A percentile compares a stretch with the other conserved stretches of the same genome.
phyloP scores from a whole-genome alignment of 2,888 invertebrate genomes.

The Resseliella maxima region DNA sequence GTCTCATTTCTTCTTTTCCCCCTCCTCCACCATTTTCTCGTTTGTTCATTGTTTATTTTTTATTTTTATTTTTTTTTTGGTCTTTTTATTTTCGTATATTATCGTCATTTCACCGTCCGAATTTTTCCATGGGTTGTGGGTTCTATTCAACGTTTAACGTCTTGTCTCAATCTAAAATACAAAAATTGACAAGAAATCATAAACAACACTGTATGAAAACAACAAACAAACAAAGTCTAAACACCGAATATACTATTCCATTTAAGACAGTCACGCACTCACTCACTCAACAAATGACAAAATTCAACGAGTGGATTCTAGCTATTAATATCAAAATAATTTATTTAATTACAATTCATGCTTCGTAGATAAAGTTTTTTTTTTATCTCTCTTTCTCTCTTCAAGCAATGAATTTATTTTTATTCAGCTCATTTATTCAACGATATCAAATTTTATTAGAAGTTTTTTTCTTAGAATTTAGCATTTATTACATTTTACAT shows the following conservation, averaged over 20 bases:
- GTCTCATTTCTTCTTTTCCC: neutral
- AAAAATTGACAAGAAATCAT: neutral
- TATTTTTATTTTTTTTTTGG: neutral
- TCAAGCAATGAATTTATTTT: neutral
- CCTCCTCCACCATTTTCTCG: too few species aligned
- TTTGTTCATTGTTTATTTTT: too few species aligned
- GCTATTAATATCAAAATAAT: constrained; percentile 51
- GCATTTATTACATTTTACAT: too few species aligned
- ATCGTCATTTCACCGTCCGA: neutral
- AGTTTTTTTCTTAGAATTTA: neutral
- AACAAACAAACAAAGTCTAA: neutral
- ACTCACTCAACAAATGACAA: neutral
- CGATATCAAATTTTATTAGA: neutral
- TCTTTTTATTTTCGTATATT: constrained; percentile 33
- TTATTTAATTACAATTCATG: constrained; percentile 51
- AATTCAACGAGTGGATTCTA: neutral
- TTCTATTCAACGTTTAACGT: constrained; percentile 18
- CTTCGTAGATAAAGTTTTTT: constrained; percentile 34
- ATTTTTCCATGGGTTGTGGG: constrained; percentile 21
- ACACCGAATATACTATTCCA: neutral
- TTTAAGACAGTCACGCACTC: neutral
- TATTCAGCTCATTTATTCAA: neutral
- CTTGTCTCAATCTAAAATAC: neutral
- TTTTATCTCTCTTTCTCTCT: neutral
- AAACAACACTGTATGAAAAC: constrained; percentile 22